Percentiles rank a stretch among this genome's conserved stretches.
Conservation (phyloP, 2,888 invertebrate species). For the Clanis bilineata region DNA sequence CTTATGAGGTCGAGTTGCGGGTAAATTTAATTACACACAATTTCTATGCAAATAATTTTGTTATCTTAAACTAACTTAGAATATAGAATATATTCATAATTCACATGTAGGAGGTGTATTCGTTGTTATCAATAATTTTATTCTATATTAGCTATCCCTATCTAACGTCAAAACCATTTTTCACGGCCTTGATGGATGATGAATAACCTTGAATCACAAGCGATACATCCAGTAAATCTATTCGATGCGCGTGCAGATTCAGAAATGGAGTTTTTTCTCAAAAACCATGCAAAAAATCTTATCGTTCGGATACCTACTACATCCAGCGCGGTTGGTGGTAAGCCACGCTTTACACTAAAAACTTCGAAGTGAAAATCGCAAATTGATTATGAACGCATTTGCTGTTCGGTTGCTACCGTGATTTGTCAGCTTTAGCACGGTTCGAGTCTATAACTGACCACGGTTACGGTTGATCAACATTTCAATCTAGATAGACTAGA, state of each 20-base stretch:
- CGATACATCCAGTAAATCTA: conserved; percentile 1
- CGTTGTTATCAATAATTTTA: no score
- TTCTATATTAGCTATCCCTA: no score
- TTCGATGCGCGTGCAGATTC: conserved; percentile 9
- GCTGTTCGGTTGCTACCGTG: conserved; percentile 6
- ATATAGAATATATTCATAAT: no score
- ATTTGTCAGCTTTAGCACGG: not conserved
- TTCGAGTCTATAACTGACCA: not conserved
- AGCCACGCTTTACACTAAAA: not conserved
- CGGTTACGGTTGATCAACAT: not conserved
- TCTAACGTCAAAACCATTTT: not conserved
- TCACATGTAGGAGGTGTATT: no score
- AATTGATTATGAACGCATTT: conserved; percentile 1
- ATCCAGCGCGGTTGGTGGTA: not conserved
- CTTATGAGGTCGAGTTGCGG: no score
- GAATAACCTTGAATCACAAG: conserved; percentile 1
- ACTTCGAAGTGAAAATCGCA: not conserved
- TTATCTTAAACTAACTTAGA: no score
- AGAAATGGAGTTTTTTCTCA: conserved; percentile 1
- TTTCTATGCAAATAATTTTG: no score
- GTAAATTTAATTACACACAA: no score
- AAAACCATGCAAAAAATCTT: not conserved
- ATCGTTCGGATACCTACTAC: not conserved
- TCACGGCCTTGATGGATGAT: not conserved
- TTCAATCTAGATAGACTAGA: not conserved